Evolutionary conservation across 2,888 invertebrate genomes (phyloP).

Genomic region (Nemotelus nigrinus): DNA sequence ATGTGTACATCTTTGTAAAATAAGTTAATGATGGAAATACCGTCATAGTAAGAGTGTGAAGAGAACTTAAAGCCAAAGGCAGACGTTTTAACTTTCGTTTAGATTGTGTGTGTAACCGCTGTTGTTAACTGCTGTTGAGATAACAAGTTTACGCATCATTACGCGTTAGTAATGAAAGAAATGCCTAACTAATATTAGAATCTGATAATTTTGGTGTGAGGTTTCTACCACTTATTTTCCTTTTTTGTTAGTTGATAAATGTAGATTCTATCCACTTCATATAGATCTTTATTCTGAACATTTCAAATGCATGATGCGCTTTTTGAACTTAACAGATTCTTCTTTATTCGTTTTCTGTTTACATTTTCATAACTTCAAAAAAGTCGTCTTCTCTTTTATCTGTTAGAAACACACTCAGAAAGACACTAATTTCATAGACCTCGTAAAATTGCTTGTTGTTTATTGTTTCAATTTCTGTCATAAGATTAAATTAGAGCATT

Average conservation of each 20-base stretch:
- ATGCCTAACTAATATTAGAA: background rate
- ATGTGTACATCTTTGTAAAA: background rate
- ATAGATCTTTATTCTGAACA: background rate
- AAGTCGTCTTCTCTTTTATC: no score
- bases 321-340: background rate
- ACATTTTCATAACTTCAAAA: background rate
- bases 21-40: slow-evolving; percentile 9
- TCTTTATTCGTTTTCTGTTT: slow-evolving; percentile 46
- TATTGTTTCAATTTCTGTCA: no score
- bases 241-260: slow-evolving; percentile 6
- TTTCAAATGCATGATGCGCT: slow-evolving; percentile 35
- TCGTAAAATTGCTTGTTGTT: background rate
- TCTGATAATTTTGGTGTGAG: slow-evolving; percentile 32
- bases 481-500: no score
- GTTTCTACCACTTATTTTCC: slow-evolving; percentile 27
- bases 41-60: slow-evolving; percentile 5
- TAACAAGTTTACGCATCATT: slow-evolving; percentile 1
- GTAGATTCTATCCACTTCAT: slow-evolving; percentile 21
- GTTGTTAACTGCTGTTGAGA: background rate
- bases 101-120: no score
- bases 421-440: no score
- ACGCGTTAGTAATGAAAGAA: background rate
- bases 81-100: slow-evolving; percentile 53
- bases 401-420: no score
- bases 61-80: slow-evolving; percentile 59